Evolutionary conservation across 2,888 invertebrate genomes (phyloP), one percentile per base, ranked within the genome.

Genomic region (Tetropium fuscum): DNA sequence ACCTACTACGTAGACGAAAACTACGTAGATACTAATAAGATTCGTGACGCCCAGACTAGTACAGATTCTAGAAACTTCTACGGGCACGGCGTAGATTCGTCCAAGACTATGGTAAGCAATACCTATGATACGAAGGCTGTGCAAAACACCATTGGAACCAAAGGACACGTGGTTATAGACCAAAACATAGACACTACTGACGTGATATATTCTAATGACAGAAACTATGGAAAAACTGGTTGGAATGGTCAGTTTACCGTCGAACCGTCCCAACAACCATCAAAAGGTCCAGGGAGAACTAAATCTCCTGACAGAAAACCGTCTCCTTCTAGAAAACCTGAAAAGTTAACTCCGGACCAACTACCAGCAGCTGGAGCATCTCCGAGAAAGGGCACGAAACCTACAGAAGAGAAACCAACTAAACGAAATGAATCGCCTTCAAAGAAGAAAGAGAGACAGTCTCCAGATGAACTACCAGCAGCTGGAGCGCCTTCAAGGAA

Each of bases 151-250:
- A 81, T 81, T 30, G 80, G 80, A 32, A 75, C 77, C n/a, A 74
- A 56, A 63, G 82, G 83, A 3, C 83, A 78, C 36, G 83, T 86
- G 67, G 82, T 85, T 69, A 81, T 83, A 72, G 84, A 84, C 69
- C 62, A 66, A 44, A 74, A 83, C 54, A 82, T 83, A 66, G 84
- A 85, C 72, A 69, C 73, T n/a, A 79, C 72, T 20, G 78, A 81
- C 68, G 64, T 79, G 18, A 66, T 80, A 43, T 81, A 76, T 67
- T 80, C 81, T 30, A 79, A 80, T 66, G 80, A 81, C 47, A 70
- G 80, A 41, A 79, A 75, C 55, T 80, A 80, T 61, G 80, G 80
- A 19, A 83, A 82, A 69, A 78, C 78, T 22, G 80, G 79, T 3
- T 82, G 82, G 81, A 81, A 82, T 66, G 82, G 82, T 16, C 64